A percentile compares a stretch with the other conserved stretches of the same genome.
These are phyloP conservation scores for Oeneis ivallda DNA, from an alignment of 2,888 invertebrate genomes.

Conservation along the genomic window DNA sequence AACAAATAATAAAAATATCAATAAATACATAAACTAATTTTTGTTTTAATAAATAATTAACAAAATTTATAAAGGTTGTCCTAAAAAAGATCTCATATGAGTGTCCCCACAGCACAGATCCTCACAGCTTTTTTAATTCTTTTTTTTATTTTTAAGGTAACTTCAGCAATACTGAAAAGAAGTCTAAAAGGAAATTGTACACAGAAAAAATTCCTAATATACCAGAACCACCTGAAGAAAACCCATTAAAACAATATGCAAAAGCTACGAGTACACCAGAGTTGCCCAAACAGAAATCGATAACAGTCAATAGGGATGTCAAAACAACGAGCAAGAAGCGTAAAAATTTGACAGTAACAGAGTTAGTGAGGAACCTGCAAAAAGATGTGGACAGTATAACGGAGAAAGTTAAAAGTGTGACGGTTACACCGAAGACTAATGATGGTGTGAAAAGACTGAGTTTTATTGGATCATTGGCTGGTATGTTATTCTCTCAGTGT, in stretches of 20 bases:
- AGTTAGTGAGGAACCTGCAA: constrained; percentile 61
- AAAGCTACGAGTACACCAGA: constrained; percentile 63
- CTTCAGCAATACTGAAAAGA: constrained; percentile 53
- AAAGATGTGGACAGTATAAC: constrained; percentile 50
- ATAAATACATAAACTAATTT: no score
- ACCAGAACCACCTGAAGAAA: constrained; percentile 57
- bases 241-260: constrained; percentile 45
- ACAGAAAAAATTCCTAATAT: constrained; percentile 64
- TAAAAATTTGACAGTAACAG: constrained; percentile 65
- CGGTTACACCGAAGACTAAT: constrained; percentile 23
- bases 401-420: constrained; percentile 51
- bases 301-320: constrained; percentile 41
- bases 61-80: no score
- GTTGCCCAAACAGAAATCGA: constrained; percentile 48
- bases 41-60: no score
- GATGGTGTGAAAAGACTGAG: constrained; percentile 56
- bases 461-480: constrained; percentile 81
- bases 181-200: constrained; percentile 66
- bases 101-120: no score
- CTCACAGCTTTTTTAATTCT: background rate
- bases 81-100: no score
- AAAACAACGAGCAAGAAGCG: constrained; percentile 62
- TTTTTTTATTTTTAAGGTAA: constrained; percentile 35
- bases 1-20: no score
- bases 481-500: constrained; percentile 49